These are phyloP conservation scores for Passer domesticus DNA, from an alignment of 2,113 vertebrate genomes.

Conservation along the genomic window DNA sequence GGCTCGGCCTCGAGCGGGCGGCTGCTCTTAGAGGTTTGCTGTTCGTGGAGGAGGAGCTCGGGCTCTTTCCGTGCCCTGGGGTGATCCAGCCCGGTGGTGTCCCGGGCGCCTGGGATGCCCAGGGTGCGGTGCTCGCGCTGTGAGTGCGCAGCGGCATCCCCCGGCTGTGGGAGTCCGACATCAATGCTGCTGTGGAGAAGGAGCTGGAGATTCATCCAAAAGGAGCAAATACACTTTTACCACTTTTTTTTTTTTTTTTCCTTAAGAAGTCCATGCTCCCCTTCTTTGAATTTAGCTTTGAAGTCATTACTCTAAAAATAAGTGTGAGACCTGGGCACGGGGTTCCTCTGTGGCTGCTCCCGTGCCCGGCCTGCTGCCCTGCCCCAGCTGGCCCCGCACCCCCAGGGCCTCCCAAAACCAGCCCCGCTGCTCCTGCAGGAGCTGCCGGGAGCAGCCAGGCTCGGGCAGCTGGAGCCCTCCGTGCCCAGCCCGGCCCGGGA, in stretches of 20 bases:
- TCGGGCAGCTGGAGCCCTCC: not conserved
- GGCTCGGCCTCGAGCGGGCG: not conserved
- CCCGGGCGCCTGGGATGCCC: not conserved
- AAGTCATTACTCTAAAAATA: not conserved
- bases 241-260: not conserved
- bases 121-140: not conserved
- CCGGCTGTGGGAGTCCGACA: not conserved
- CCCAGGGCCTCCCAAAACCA: accelerated
- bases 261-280: not conserved
- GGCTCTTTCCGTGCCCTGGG: not conserved
- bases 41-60: not conserved
- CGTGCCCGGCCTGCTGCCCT: not conserved
- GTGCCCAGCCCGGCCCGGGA: accelerated
- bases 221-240: not conserved
- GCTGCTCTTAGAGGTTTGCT: not conserved
- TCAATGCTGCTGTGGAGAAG: not conserved
- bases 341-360: not conserved
- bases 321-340: accelerated
- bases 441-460: not conserved
- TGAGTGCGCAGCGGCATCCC: not conserved
- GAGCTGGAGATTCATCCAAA: not conserved
- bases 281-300: not conserved
- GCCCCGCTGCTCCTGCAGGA: not conserved
- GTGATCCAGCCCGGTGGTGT: not conserved
- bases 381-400: not conserved